phyloP scores from a whole-genome alignment of 2,888 invertebrate genomes.

The Cephus nigrinus region DNA sequence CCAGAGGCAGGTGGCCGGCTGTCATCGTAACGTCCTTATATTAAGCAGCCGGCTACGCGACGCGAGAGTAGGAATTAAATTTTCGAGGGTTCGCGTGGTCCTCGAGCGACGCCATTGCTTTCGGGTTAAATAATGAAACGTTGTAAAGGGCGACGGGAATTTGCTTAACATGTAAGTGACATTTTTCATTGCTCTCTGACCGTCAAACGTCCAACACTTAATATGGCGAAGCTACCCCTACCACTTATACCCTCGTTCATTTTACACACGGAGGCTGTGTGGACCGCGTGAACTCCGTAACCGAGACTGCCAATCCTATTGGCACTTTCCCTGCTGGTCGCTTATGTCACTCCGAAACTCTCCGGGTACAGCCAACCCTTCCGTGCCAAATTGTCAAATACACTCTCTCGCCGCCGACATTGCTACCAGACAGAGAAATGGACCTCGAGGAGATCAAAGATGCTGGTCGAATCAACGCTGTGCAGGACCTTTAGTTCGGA shows the following conservation, averaged over 20 bases:
- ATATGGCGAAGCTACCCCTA: slow-evolving; percentile 2
- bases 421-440: too few relatives aligned
- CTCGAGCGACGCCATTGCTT: slow-evolving; percentile 12
- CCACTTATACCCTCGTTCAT: slow-evolving; percentile 9
- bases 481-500: too few relatives aligned
- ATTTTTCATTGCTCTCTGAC: slow-evolving; percentile 45
- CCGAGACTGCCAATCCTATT: too few relatives aligned
- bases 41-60: slow-evolving; percentile 28
- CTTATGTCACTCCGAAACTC: too few relatives aligned
- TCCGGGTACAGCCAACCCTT: too few relatives aligned
- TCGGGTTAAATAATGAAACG: slow-evolving; percentile 46
- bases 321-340: too few relatives aligned
- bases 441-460: too few relatives aligned
- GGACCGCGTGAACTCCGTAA: slow-evolving; percentile 1
- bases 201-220: slow-evolving; percentile 7
- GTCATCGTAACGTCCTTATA: slow-evolving; percentile 32
- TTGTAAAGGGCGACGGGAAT: slow-evolving; percentile 34
- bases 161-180: slow-evolving; percentile 49
- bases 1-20: slow-evolving; percentile 46
- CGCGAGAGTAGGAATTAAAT: slow-evolving; percentile 42
- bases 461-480: too few relatives aligned
- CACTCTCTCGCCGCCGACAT: too few relatives aligned
- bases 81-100: slow-evolving; percentile 21
- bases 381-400: too few relatives aligned
- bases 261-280: slow-evolving; percentile 16